Conservation (phyloP, 2,113 vertebrate species). For the Pipa parva region DNA sequence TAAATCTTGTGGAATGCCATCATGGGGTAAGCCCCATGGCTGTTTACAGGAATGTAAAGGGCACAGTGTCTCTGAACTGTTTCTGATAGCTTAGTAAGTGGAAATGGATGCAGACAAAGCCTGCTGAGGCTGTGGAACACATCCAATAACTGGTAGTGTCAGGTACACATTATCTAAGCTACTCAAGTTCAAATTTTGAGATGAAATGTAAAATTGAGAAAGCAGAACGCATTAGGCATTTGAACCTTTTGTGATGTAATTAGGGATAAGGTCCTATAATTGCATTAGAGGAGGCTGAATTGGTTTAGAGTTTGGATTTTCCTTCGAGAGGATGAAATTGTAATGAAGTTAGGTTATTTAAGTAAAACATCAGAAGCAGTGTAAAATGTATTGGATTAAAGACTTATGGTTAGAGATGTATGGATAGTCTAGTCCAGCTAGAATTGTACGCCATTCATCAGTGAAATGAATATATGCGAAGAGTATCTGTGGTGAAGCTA, state of each 20-base stretch:
- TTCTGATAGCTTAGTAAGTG: conserved; percentile 18
- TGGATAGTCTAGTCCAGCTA: neutral
- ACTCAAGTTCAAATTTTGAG: conserved; percentile 16
- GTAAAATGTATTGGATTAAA: neutral
- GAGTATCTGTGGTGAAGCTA: no score
- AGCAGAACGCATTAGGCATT: neutral
- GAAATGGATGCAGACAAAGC: conserved; percentile 24
- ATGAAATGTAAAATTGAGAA: conserved; percentile 24
- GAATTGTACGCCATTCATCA: neutral
- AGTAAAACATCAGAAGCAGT: neutral
- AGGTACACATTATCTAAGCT: conserved; percentile 12
- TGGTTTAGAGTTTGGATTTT: conserved; percentile 16
- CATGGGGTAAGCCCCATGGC: conserved; percentile 9
- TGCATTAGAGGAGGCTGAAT: conserved; percentile 15
- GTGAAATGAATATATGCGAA: no score
- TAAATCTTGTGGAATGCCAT: conserved; percentile 21
- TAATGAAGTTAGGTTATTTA: neutral
- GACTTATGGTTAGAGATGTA: neutral
- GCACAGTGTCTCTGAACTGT: conserved; percentile 14
- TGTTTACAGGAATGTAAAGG: neutral
- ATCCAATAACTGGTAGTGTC: conserved; percentile 11
- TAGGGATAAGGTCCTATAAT: conserved; percentile 29
- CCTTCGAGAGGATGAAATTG: neutral
- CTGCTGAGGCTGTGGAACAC: conserved; percentile 6
- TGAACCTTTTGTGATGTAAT: conserved; percentile 19